Percentiles rank a stretch among this genome's conserved stretches.
Conservation (phyloP, 2,113 vertebrate species). For the Proterorhinus semilunaris region DNA sequence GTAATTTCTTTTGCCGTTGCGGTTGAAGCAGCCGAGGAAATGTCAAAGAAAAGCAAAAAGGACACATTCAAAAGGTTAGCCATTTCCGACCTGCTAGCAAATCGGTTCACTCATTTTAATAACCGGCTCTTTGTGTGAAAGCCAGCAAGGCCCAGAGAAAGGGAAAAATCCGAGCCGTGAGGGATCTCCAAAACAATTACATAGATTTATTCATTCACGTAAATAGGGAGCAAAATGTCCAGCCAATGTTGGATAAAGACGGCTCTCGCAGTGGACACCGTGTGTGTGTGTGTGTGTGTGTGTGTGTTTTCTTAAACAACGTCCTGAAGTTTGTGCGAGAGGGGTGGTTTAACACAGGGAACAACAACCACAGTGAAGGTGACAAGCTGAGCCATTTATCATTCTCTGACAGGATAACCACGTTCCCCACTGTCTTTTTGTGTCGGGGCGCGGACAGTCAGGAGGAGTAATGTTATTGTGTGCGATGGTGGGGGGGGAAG, state of each 20-base stretch:
- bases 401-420: conserved; percentile 48
- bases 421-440: conserved; percentile 8
- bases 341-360: conserved; percentile 3
- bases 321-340: conserved; percentile 26
- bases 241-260: conserved; percentile 13
- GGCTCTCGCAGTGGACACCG: conserved; percentile 28
- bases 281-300: not conserved
- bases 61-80: conserved; percentile 17
- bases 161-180: conserved; percentile 37
- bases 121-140: not conserved
- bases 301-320: conserved; percentile 15
- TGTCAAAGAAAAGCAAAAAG: conserved; percentile 5
- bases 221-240: conserved; percentile 19
- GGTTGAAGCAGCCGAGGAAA: conserved; percentile 35
- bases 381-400: conserved; percentile 59
- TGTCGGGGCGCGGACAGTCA: conserved; percentile 13
- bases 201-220: conserved; percentile 15
- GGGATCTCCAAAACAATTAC: conserved; percentile 19
- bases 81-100: conserved; percentile 11
- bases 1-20: conserved; percentile 16
- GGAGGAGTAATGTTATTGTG: conserved; percentile 13
- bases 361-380: conserved; percentile 32
- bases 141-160: conserved; percentile 16
- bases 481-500: conserved; percentile 46
- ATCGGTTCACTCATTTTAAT: not conserved